Percentiles rank a stretch among this genome's conserved stretches.
These are phyloP conservation scores for Phasianus colchicus DNA, from an alignment of 2,113 vertebrate species.

Conservation along the genomic window DNA sequence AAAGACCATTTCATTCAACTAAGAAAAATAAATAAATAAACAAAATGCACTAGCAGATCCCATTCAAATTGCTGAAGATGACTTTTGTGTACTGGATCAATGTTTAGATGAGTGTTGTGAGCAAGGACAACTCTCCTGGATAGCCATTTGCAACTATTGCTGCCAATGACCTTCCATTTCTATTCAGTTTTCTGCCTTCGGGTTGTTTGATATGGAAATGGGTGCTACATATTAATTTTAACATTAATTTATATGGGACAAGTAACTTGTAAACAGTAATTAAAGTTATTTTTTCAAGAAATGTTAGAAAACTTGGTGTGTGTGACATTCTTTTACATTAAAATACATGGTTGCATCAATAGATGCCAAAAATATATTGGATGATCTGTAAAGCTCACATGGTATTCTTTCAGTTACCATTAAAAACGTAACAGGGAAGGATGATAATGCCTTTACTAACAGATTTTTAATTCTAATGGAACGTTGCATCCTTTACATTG, in stretches of 20 bases:
- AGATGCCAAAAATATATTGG: not conserved
- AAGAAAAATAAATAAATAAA: not conserved
- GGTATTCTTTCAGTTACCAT: not conserved
- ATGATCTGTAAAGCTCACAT: not conserved
- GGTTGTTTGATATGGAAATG: not conserved
- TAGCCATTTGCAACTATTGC: not conserved
- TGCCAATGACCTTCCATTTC: not conserved
- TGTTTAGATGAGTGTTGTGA: constrained; percentile 32
- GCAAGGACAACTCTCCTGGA: not conserved
- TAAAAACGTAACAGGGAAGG: not conserved
- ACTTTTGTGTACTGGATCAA: not conserved
- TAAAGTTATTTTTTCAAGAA: not conserved
- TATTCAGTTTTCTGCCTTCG: constrained; percentile 9
- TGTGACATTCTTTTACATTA: not conserved
- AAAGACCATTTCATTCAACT: not conserved
- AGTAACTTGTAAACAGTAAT: not conserved
- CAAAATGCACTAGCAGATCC: not conserved
- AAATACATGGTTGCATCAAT: not conserved
- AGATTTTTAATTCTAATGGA: not conserved
- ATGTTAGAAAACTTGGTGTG: not conserved
- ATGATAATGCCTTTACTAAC: not conserved
- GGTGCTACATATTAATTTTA: not conserved
- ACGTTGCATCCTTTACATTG: not conserved
- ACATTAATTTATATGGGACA: not conserved
- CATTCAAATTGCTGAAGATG: not conserved